phyloP scores from a whole-genome alignment of 2,888 invertebrate species.

The Loripinus fragilis region DNA sequence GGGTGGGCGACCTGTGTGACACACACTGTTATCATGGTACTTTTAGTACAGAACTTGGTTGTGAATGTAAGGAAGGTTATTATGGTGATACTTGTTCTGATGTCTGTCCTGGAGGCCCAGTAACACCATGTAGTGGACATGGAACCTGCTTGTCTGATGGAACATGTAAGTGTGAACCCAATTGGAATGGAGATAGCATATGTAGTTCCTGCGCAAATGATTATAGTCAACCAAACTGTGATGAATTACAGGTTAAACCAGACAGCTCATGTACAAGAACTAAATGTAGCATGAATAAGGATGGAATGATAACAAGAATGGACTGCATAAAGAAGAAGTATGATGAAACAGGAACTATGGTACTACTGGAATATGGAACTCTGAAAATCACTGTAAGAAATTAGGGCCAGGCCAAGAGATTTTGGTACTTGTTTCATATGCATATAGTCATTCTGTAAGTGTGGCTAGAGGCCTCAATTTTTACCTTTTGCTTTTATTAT shows the following conservation, averaged over 20 bases:
- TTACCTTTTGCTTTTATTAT: too few relatives aligned
- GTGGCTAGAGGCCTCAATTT: too few relatives aligned
- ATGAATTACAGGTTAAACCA: not conserved
- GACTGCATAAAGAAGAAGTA: not conserved
- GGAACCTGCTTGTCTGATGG: conserved; percentile 67
- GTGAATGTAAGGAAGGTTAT: conserved; percentile 68
- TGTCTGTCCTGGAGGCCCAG: conserved; percentile 74
- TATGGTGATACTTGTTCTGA: conserved; percentile 66
- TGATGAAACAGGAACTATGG: not conserved
- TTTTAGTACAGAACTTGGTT: conserved; percentile 30
- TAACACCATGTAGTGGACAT: conserved; percentile 64
- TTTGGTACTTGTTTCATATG: too few relatives aligned
- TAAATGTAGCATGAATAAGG: not conserved
- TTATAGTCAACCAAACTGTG: not conserved
- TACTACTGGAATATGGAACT: not conserved
- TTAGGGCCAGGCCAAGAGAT: too few relatives aligned
- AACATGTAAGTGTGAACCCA: conserved; percentile 67
- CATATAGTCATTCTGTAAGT: too few relatives aligned
- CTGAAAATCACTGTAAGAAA: not conserved
- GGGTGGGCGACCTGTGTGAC: conserved; percentile 57
- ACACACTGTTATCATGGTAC: conserved; percentile 48
- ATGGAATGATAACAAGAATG: not conserved
- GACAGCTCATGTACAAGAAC: not conserved
- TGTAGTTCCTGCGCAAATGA: not conserved
- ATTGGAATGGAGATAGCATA: conserved; percentile 60